Evolutionary conservation across 2,888 invertebrate genomes (phyloP), one percentile per base, ranked within the genome.

Genomic region (Stratiomys singularior): DNA sequence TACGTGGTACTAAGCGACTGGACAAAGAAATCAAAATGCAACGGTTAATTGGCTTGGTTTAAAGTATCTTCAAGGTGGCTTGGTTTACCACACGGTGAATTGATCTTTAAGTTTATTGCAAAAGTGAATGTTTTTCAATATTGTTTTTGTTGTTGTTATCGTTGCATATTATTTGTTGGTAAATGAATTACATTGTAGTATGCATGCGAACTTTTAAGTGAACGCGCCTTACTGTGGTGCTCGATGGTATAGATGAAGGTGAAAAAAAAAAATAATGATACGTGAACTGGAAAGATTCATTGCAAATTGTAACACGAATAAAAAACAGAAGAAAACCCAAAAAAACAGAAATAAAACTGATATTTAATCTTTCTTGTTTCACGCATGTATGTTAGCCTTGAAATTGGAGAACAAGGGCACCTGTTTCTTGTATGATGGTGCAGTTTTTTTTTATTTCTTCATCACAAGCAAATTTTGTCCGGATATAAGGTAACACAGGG

Each of bases 331-430:
- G 15, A 52, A 52, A 13, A 52, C 4, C 52, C 37, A 5, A 9
- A 9, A 37, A 37, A 37, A 37, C 9, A 37, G 4, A 52, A 60
- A 23, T 23, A 60, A 11, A 25, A 46, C 44, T 52, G 72, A 72
- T 56, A 72, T 72, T 27, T 52, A 56, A 72, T 72, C 52, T n/a
- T 52, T 56, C 27, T 30, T 72, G 52, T 21, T 72, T 72, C 56
- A 72, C 30, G 72, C 72, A 56, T 56, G 72, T 28, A 30, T 56
- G 52, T 9, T 28, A 52, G n/a, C 72, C 56, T 52, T 72, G 72
- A 67, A 67, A 67, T n/a, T 23, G 23, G 67, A 67, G 67, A 67
- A 44, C 21, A 67, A 67, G 67, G 44, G 46, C 67, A 67, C 67
- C 67, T 67, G 67, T 67, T 52, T 60, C 15, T 21, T 25, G 21